Conservation (phyloP, 2,797 vertebrate species). For the Crenuchus spilurus region DNA sequence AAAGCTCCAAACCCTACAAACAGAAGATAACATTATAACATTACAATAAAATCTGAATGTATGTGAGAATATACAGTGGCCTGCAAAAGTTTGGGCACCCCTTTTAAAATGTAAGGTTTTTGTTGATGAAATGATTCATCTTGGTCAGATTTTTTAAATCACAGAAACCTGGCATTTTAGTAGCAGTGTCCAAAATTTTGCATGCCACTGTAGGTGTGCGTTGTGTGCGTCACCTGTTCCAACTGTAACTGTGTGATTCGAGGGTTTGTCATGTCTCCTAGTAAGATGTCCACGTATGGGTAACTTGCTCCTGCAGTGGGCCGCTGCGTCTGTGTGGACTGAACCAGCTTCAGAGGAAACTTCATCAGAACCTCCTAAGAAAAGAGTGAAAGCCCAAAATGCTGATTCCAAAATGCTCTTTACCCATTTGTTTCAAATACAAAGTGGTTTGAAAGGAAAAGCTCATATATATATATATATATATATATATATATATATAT, state of each 20-base stretch:
- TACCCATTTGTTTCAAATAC: no score
- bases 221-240: conserved; percentile 82
- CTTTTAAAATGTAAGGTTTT: no score
- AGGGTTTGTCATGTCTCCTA: conserved; percentile 85
- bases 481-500: no score
- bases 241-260: conserved; percentile 90
- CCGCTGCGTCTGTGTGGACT: conserved; percentile 89
- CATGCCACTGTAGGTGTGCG: not conserved
- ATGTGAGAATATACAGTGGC: no score
- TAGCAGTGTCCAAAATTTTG: no score
- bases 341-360: conserved; percentile 88
- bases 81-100: no score
- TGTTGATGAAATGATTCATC: no score
- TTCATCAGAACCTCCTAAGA: conserved; percentile 83
- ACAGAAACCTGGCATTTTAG: no score
- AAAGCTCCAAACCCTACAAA: conserved; percentile 91
- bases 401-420: no score
- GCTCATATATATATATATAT: no score
- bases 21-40: conserved; percentile 30
- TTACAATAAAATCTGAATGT: not conserved
- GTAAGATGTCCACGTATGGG: conserved; percentile 89
- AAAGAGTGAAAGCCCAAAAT: not conserved
- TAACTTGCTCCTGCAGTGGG: conserved; percentile 85
- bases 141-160: no score
- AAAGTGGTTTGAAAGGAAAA: no score